Evolutionary conservation across 2,113 vertebrate genomes (phyloP), one percentile per base, ranked within the genome.

Genomic region (Spea multiplicata): DNA sequence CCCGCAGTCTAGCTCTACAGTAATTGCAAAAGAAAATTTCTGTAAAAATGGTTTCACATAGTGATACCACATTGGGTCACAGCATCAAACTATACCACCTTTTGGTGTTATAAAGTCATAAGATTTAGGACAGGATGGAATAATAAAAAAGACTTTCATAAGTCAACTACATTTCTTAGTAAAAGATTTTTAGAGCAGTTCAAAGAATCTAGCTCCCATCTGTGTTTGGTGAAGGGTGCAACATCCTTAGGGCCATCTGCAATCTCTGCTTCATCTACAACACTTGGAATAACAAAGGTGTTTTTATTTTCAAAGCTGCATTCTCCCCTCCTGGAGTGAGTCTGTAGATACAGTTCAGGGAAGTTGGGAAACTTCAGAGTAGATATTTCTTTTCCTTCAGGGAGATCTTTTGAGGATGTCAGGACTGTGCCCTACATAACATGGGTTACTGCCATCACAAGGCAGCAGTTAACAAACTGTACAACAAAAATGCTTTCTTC

Each of bases 221-320:
- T 94, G 93, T 92, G 90, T 94, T 94, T 93, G 91, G 91, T 88
- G 88, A 94, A 91, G 90, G 87, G 88, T 91, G 90, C 89, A 91
- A 88, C 92, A 91, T 89, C 91, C 94, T 93, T 83, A 81, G 89
- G 93, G 94, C 95, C 95, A 98, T 97, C 95, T 97, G 97, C 93
- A 94, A 94, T 94, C 91, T 94, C 91, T 88, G 88, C 93, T 94
- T 93, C 93, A 94, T 96, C 93, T 94, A 89, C 86, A 93, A 93
- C 94, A 94, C 94, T 91, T 95, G 95, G 93, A 96, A 97, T 96
- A 96, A 96, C 95, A 95, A 96, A 98, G 94, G 96, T 98, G 95
- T 98, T 96, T 93, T 96, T 96, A 98, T 98, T 98, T 95, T 97
- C 97, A 98, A 96, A 95, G 86, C 89, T 86, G 85, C 88, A 90